Evolutionary conservation across 64 coral and sea anemone genomes (phyloP).

Genomic region (Astreopora myriophthalma): DNA sequence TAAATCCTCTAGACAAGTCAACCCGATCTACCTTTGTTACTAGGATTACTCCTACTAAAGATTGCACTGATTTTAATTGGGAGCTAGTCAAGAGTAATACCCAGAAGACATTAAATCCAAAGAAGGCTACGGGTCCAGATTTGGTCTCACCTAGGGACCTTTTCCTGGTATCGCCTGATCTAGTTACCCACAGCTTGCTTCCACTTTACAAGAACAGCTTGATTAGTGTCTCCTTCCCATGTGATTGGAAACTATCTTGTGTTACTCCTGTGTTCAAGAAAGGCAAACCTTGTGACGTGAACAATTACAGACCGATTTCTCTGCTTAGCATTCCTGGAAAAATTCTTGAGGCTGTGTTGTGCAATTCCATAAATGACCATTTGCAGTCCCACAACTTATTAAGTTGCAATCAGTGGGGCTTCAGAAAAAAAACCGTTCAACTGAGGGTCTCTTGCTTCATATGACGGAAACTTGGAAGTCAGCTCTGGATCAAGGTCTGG

Average conservation of each 20-base stretch:
- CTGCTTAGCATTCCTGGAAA: background rate
- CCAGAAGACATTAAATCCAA: background rate
- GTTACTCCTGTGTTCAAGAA: background rate
- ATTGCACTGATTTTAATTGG: no score
- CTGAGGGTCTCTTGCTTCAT: background rate
- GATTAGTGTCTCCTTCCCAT: background rate
- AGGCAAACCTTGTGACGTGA: background rate
- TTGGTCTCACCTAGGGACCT: background rate
- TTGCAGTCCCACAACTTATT: background rate
- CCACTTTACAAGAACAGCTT: background rate
- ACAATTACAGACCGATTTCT: conserved; percentile 9
- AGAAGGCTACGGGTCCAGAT: background rate
- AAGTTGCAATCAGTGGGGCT: background rate
- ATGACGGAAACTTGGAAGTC: background rate
- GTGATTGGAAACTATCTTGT: background rate
- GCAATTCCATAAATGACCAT: background rate
- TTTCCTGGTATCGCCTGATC: background rate
- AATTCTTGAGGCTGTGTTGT: background rate
- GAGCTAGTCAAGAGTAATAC: no score
- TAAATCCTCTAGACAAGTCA: no score
- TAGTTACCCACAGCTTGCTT: background rate
- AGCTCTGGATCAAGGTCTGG: background rate
- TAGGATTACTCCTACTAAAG: no score
- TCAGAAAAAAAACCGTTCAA: background rate
- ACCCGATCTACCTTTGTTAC: no score